Base-by-base conservation (phyloP, 2,888 invertebrate species). In the Sarcophaga carnaria region DNA sequence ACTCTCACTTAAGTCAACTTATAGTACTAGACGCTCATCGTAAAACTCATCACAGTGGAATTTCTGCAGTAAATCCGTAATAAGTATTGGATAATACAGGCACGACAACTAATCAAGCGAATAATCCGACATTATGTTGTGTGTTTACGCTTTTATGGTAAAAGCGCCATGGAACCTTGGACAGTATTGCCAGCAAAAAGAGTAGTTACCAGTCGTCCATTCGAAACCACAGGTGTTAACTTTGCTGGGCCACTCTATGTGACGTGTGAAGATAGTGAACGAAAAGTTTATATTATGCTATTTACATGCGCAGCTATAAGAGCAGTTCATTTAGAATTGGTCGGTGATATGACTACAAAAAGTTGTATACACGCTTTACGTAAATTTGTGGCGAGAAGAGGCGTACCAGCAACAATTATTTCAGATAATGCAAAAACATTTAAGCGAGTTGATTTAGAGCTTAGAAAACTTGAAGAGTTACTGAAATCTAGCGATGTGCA, bases 61-160 rank as follows among this genome's bases (percentile, higher is more conserved):
- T 85, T 17, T 81, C 80, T 17, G 22, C 78, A 4, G 82, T 83
- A 84, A 54, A 22, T 85, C 17, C 75, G 85, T 17, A 75, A 47
- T 14, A 81, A 71, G 49, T 88, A 62, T 63, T 88, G 86, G 77
- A 88, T 88, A 47, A 25, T 85, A 27, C 80, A 85, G 70, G 86
- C 75, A 3, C 47, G 81, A 27, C 69, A 81, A 63, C 20, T 85
- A 74, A 85, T 88, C 8, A 86, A 88, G 64, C 47, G 37, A 45
- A 64, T 72, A 14, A 14, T 86, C 3, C 70, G 45, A 8, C 72
- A 66, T 20, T 87, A 87, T 54, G 80, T 85, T n/a, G 62, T 77
- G 27, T 88, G 83, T 20, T 74, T 81, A 63, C 83, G 85, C 2
- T 64, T 87, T 22, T 74, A 85, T 64, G 75, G 82, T 10, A 85